Percentiles rank a stretch among this genome's conserved stretches.
Evolutionary conservation across 2,113 vertebrate species (phyloP).

Genomic region (Planiliza haematocheilus): DNA sequence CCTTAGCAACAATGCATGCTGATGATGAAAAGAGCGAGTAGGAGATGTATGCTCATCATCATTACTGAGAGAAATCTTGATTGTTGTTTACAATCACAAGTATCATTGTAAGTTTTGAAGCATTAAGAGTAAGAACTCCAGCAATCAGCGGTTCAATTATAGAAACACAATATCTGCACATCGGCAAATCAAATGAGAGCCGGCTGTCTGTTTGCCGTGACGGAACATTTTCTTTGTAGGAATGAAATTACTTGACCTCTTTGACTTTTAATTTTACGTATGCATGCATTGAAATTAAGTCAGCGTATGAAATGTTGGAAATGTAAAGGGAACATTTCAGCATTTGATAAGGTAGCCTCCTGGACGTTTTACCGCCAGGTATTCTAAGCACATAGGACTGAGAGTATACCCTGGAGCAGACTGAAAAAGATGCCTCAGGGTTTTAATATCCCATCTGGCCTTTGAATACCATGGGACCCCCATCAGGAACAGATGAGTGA

Average conservation of each 20-base stretch:
- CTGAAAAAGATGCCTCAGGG: slow-evolving; percentile 17
- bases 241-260: background rate
- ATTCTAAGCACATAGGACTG: slow-evolving; percentile 10
- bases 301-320: background rate
- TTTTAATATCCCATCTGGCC: slow-evolving; percentile 37
- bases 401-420: slow-evolving; percentile 10
- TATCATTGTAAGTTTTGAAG: background rate
- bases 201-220: background rate
- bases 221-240: background rate
- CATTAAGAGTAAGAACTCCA: background rate
- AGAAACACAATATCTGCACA: background rate
- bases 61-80: background rate
- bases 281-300: background rate
- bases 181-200: background rate
- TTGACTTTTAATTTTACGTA: too few species aligned
- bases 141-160: background rate
- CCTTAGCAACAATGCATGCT: slow-evolving; percentile 7
- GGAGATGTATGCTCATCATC: slow-evolving; percentile 11
- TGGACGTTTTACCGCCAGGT: background rate
- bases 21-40: background rate
- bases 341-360: background rate
- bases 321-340: background rate
- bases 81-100: background rate
- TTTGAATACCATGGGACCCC: slow-evolving; percentile 24
- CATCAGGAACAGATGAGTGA: slow-evolving; percentile 12